Percentiles rank a stretch among this genome's conserved stretches.
These are phyloP conservation scores for Xerus rutilus DNA, from an alignment of 2,797 vertebrate species.

Conservation along the genomic window DNA sequence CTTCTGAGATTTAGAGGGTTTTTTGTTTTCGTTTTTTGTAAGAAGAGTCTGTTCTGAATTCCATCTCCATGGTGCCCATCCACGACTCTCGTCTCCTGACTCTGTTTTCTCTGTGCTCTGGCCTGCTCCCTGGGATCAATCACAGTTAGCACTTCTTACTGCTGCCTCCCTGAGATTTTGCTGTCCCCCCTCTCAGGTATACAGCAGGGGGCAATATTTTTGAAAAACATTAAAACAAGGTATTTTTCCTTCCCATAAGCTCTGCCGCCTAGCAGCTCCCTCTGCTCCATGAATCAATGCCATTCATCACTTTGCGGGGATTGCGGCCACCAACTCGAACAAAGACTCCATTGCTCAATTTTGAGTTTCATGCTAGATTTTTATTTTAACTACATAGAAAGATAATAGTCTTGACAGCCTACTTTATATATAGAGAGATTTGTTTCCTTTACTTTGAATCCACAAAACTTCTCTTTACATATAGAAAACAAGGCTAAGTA, in stretches of 20 bases:
- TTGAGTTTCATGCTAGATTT: conserved; percentile 59
- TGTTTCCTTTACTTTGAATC: conserved; percentile 51
- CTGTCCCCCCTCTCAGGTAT: conserved; percentile 42
- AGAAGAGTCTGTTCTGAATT: conserved; percentile 23
- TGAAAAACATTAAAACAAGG: conserved; percentile 78
- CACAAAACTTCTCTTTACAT: conserved; percentile 9
- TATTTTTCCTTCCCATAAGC: conserved; percentile 78
- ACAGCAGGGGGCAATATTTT: conserved; percentile 75
- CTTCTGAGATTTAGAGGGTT: background rate
- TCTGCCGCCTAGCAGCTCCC: conserved; percentile 66
- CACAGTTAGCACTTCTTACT: background rate
- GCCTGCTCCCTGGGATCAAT: background rate
- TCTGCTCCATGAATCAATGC: conserved; percentile 70
- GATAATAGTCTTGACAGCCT: conserved; percentile 70
- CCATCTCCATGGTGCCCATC: background rate
- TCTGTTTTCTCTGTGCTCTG: conserved; percentile 52
- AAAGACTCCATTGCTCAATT: conserved; percentile 78
- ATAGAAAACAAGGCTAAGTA: background rate
- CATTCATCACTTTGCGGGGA: conserved; percentile 74
- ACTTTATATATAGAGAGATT: conserved; percentile 62
- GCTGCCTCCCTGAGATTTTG: conserved; percentile 48
- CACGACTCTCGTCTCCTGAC: background rate
- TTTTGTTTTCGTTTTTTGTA: background rate
- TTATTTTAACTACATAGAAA: conserved; percentile 50
- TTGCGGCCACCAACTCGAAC: conserved; percentile 69